Percentiles rank a stretch among this genome's conserved stretches.
Evolutionary conservation across 2,888 invertebrate genomes (phyloP).

Genomic region (Polydesmus complanatus): DNA sequence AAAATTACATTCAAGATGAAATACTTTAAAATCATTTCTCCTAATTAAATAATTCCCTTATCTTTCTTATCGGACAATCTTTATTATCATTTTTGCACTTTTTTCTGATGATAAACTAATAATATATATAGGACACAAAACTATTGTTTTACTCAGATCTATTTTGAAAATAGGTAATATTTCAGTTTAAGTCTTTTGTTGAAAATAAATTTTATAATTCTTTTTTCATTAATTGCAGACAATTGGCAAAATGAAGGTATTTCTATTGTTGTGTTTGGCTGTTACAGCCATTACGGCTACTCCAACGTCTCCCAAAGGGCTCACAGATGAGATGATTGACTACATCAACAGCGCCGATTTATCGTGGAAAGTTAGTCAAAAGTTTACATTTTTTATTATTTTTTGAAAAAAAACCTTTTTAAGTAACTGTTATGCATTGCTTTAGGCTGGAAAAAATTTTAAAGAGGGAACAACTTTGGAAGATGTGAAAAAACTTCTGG

Average conservation of each 20-base stretch:
- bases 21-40: too few relatives aligned
- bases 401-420: not conserved
- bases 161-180: too few relatives aligned
- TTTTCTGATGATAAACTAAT: too few relatives aligned
- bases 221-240: too few relatives aligned
- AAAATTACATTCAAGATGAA: too few relatives aligned
- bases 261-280: slow-evolving; percentile 4
- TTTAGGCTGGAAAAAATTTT: slow-evolving; percentile 61
- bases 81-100: too few relatives aligned
- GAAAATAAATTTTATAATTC: too few relatives aligned
- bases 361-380: slow-evolving; percentile 50
- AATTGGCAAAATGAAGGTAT: slow-evolving; percentile 15
- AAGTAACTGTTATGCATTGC: slow-evolving; percentile 14
- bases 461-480: slow-evolving; percentile 42
- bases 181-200: too few relatives aligned
- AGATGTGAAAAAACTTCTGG: slow-evolving; percentile 53
- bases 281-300: slow-evolving; percentile 39
- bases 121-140: too few relatives aligned
- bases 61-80: too few relatives aligned
- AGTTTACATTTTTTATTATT: not conserved
- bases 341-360: slow-evolving; percentile 50
- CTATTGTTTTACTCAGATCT: too few relatives aligned
- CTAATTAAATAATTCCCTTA: too few relatives aligned
- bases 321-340: slow-evolving; percentile 51
- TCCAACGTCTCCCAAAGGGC: not conserved